Conservation (phyloP, 2,113 vertebrate genomes). For the Reinhardtius hippoglossoides region DNA sequence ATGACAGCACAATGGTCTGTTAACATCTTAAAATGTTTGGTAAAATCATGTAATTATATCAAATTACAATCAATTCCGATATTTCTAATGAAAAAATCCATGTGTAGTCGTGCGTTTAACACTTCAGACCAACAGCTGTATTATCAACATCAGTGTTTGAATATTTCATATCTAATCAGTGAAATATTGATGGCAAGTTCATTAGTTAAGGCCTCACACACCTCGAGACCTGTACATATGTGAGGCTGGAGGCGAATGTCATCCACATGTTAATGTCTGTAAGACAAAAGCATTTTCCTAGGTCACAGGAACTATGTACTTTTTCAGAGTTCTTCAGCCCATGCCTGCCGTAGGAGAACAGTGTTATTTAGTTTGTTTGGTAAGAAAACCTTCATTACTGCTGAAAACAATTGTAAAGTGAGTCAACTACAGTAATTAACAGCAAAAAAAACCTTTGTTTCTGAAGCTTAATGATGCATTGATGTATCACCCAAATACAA, state of each 20-base stretch:
- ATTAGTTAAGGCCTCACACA: conserved; percentile 82
- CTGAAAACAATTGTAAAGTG: not conserved
- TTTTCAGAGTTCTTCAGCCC: not conserved
- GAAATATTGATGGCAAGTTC: conserved; percentile 87
- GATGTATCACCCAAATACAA: conserved; percentile 47
- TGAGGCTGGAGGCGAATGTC: conserved; percentile 61
- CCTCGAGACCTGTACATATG: conserved; percentile 76
- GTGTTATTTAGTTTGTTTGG: conserved; percentile 35
- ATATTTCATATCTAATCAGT: conserved; percentile 86
- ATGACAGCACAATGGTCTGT: not conserved
- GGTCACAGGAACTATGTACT: not conserved
- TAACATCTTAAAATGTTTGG: not conserved
- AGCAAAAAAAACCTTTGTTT: conserved; percentile 55
- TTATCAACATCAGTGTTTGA: conserved; percentile 82
- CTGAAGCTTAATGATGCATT: conserved; percentile 65
- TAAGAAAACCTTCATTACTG: not conserved
- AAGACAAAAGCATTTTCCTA: not conserved
- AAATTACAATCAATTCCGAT: not conserved
- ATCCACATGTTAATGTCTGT: not conserved
- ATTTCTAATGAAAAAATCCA: not conserved
- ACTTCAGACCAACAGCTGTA: conserved; percentile 75
- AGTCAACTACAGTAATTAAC: conserved; percentile 59
- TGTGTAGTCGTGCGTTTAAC: not conserved
- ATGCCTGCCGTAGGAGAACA: conserved; percentile 1
- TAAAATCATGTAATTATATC: not conserved